Conservation (phyloP, 2,113 vertebrate genomes). For the Parus major region DNA sequence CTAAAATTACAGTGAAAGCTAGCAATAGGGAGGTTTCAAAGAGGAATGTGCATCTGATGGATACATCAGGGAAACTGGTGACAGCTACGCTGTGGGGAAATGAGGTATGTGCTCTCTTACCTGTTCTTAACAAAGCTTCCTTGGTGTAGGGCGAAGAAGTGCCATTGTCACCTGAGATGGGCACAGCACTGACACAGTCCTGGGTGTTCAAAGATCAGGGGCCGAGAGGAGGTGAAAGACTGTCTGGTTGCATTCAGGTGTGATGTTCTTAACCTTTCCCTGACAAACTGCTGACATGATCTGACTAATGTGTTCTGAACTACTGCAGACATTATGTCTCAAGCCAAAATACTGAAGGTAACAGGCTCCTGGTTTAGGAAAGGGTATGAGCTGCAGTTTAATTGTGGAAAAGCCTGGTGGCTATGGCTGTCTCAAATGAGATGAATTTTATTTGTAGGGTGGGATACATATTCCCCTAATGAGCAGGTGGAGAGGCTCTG, state of each 20-base stretch:
- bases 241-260: conserved; percentile 58
- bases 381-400: neutral
- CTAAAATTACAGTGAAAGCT: conserved; percentile 86
- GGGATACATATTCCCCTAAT: neutral
- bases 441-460: neutral
- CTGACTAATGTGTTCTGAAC: conserved; percentile 57
- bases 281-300: conserved; percentile 63
- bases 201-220: neutral
- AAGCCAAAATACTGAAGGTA: neutral
- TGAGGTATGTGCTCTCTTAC: conserved; percentile 79
- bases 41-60: conserved; percentile 88
- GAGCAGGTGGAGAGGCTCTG: neutral
- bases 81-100: conserved; percentile 91
- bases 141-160: neutral
- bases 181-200: neutral
- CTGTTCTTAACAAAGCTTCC: neutral
- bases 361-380: neutral
- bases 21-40: conserved; percentile 91
- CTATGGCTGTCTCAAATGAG: neutral
- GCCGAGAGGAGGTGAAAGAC: conserved; percentile 31
- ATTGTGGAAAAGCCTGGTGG: neutral
- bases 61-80: conserved; percentile 89
- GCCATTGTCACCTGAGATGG: conserved; percentile 5
- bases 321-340: conserved; percentile 37
- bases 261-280: conserved; percentile 50